Evolutionary conservation across 1,140 invertebrate species (phyloP).

Genomic region (Danaus plexippus): DNA sequence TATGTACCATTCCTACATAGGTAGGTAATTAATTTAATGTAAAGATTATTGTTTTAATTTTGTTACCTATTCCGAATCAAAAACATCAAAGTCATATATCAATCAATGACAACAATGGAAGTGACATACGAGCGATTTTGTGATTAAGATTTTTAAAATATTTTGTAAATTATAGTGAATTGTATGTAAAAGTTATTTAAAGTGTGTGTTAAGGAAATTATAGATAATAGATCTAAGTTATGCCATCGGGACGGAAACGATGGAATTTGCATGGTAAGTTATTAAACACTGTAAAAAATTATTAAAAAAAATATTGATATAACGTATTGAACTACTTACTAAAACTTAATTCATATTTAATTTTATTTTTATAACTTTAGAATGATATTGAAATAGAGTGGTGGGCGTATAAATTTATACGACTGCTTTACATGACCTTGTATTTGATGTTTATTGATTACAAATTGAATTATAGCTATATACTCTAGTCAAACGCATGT

Average conservation of each 20-base stretch:
- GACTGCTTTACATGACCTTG: too few relatives aligned
- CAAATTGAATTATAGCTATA: too few relatives aligned
- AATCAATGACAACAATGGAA: slow-evolving; percentile 1
- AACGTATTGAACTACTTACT: too few relatives aligned
- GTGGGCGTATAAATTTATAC: too few relatives aligned
- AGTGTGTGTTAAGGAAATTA: background rate
- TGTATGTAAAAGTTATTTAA: slow-evolving; percentile 6
- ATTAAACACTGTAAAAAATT: slow-evolving; percentile 12
- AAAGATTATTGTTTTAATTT: background rate
- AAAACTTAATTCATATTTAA: too few relatives aligned
- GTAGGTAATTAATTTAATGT: background rate
- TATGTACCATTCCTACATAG: too few relatives aligned
- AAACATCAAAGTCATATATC: too few relatives aligned
- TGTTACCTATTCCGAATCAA: background rate
- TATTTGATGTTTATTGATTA: too few relatives aligned
- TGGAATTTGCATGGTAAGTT: slow-evolving; percentile 74
- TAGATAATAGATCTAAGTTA: slow-evolving; percentile 23
- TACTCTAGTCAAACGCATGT: background rate
- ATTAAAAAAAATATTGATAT: too few relatives aligned
- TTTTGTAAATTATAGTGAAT: slow-evolving; percentile 1
- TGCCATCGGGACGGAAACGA: slow-evolving; percentile 69
- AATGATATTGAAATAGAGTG: too few relatives aligned
- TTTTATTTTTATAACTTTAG: too few relatives aligned
- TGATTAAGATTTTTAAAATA: slow-evolving; percentile 11
- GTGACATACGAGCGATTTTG: slow-evolving; percentile 7